A percentile compares a stretch with the other conserved stretches of the same genome.
These are phyloP conservation scores for Drosophila differens DNA, from an alignment of 2,888 invertebrate genomes.

Conservation along the genomic window DNA sequence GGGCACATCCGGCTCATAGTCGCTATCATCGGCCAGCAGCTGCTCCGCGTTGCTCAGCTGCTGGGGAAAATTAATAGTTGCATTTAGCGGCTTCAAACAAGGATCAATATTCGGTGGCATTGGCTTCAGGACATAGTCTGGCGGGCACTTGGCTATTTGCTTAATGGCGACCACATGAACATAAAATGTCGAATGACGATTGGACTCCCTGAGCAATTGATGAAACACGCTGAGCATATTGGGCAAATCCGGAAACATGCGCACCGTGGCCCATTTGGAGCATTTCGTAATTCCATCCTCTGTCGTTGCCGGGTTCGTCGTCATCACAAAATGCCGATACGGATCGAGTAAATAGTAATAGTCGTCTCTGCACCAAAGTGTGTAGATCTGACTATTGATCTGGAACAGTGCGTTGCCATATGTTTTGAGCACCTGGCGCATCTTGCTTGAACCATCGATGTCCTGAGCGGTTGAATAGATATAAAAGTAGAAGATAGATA, in stretches of 20 bases:
- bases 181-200: slow-evolving; percentile 64
- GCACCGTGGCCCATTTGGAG: slow-evolving; percentile 70
- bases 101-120: slow-evolving; percentile 23
- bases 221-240: slow-evolving; percentile 78
- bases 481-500: not conserved
- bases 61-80: slow-evolving; percentile 67
- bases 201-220: slow-evolving; percentile 78
- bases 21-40: slow-evolving; percentile 63
- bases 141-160: slow-evolving; percentile 58
- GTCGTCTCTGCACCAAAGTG: slow-evolving; percentile 77
- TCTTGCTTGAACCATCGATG: slow-evolving; percentile 51
- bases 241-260: slow-evolving; percentile 80
- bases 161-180: slow-evolving; percentile 69
- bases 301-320: slow-evolving; percentile 21
- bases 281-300: slow-evolving; percentile 20
- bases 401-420: slow-evolving; percentile 77
- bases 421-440: slow-evolving; percentile 43
- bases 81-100: slow-evolving; percentile 70
- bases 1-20: slow-evolving; percentile 69
- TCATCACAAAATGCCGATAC: slow-evolving; percentile 75
- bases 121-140: slow-evolving; percentile 32
- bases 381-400: slow-evolving; percentile 80
- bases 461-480: slow-evolving; percentile 20
- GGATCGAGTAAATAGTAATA: slow-evolving; percentile 83
- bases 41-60: slow-evolving; percentile 46